Conservation (phyloP, 2,888 invertebrate genomes). For the Teleiodes luculella region DNA sequence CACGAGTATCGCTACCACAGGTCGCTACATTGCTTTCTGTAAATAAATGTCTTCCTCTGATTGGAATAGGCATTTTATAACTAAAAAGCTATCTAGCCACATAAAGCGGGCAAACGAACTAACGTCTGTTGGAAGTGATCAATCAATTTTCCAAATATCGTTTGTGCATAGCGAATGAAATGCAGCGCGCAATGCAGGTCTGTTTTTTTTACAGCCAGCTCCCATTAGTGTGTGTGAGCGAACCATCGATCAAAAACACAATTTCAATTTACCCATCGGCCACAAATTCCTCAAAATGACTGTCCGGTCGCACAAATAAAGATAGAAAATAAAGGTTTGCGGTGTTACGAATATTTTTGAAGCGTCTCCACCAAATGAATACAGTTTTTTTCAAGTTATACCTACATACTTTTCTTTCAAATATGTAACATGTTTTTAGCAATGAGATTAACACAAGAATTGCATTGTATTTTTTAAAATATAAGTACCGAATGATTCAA, state of each 20-base stretch:
- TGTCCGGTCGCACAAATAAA: constrained; percentile 49
- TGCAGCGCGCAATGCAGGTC: constrained; percentile 40
- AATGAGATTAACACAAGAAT: too few species aligned
- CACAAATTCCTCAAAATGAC: constrained; percentile 72
- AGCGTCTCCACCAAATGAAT: too few species aligned
- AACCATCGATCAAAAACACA: constrained; percentile 67
- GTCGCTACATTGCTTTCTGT: too few species aligned
- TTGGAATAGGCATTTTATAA: too few species aligned
- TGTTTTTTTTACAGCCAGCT: constrained; percentile 40
- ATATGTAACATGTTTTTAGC: too few species aligned
- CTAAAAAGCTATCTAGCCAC: not conserved
- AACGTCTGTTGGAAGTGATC: constrained; percentile 29
- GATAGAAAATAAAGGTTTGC: constrained; percentile 44
- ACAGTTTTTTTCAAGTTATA: too few species aligned
- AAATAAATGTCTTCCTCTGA: too few species aligned
- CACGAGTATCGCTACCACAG: too few species aligned
- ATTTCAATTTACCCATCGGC: constrained; percentile 73
- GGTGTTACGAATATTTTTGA: constrained; percentile 18
- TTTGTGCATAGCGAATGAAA: constrained; percentile 53
- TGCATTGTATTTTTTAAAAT: too few species aligned
- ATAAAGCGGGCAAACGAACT: constrained; percentile 5
- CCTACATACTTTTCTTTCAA: too few species aligned
- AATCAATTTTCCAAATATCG: constrained; percentile 40
- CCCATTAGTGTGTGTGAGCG: constrained; percentile 51
- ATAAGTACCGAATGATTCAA: too few species aligned